Base-by-base conservation (phyloP, 2,113 vertebrate genomes). In the Anser brachyrhynchus region DNA sequence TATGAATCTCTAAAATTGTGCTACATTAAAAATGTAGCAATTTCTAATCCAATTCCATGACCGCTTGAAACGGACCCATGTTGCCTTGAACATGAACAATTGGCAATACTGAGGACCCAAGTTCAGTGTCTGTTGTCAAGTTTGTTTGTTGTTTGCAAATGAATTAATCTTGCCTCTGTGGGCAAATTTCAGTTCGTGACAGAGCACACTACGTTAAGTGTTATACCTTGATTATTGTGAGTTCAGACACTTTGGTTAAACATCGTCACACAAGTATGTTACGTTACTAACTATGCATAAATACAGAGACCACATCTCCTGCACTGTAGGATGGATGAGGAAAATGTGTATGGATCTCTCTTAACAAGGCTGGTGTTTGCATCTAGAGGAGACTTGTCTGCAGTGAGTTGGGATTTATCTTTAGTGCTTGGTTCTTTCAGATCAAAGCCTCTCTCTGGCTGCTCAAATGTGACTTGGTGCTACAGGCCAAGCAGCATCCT, bases 321-420 rank as follows among this genome's bases (percentile, higher is more conserved):
- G 18, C 71, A 18, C 59, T 87, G 61, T 28, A 54, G 67, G 58
- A 29, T n/a, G 31, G 17, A 15, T 44, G 35, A 46, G 57, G 90
- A 86, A 71, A 74, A 91, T 18, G 62, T 20, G 28, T 83, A 37
- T 80, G 52, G 81, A 73, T 55, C 70, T 88, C 90, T 89, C 88
- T 89, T 64, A 67, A 83, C 83, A 84, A 87, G 62, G 78, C 84
- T 91, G 46, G 80, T 78, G 9, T 71, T 90, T 89, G 64, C 69
- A 33, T 51, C 79, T 79, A 44, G 71, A 83, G 94, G 46, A 66
- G 62, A 14, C 19, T 23, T 65, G 79, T 67, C 82, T 94, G 84
- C 83, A 94, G 61, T 6, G 0, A 92, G 66, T 33, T 72, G 72
- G 78, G 82, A 9, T 76, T 88, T 76, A 16, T 43, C n/a, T 33